These are phyloP conservation scores for Gryllus longicercus DNA, from an alignment of 2,888 invertebrate species.

Conservation along the genomic window DNA sequence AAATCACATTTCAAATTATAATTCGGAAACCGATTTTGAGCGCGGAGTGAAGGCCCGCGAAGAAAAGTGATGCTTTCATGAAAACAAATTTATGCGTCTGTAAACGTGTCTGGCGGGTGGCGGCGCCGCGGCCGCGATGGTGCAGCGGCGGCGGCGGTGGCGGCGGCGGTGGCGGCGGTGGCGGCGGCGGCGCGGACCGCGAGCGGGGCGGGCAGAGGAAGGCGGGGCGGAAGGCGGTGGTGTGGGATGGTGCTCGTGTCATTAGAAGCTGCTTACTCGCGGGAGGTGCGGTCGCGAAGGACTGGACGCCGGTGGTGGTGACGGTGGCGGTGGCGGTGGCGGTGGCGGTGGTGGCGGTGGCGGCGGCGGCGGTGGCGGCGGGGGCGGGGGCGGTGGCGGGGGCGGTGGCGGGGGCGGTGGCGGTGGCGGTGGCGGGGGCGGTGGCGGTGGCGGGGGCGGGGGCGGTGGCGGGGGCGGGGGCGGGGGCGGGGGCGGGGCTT, in stretches of 20 bases:
- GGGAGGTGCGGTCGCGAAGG: not conserved
- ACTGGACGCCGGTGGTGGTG: not conserved
- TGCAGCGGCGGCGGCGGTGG: not conserved
- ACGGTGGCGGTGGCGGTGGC: not conserved
- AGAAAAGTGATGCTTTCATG: constrained; percentile 17
- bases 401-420: not conserved
- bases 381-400: not conserved
- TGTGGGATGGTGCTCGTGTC: not conserved
- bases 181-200: not conserved
- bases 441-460: not conserved
- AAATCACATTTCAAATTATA: constrained; percentile 17
- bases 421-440: not conserved
- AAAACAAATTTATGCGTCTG: constrained; percentile 17
- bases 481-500: too few species aligned
- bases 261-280: constrained; percentile 11
- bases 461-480: not conserved
- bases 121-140: not conserved
- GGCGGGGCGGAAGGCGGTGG: not conserved
- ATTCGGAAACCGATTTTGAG: not conserved
- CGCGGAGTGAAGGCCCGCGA: not conserved
- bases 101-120: not conserved
- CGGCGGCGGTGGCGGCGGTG: not conserved
- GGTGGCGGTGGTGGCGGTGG: not conserved
- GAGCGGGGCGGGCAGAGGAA: not conserved
- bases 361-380: not conserved